Evolutionary conservation across 2,113 vertebrate species (phyloP).

Genomic region (Limanda limanda): DNA sequence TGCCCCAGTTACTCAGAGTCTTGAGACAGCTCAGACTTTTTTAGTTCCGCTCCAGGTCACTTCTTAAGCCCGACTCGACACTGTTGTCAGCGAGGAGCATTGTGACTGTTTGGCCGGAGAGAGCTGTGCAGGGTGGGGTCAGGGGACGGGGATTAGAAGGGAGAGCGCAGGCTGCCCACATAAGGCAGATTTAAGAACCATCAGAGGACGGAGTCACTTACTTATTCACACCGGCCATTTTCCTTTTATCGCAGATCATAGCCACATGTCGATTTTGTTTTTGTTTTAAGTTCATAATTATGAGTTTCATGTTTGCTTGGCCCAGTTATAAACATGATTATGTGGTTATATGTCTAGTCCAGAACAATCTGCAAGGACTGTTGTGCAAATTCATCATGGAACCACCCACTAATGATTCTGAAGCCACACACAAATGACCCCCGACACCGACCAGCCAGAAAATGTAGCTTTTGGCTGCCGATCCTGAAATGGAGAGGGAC

Average conservation of each 20-base stretch:
- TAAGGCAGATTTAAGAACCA: constrained; percentile 43
- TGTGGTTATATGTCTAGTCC: constrained; percentile 23
- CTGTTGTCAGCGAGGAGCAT: constrained; percentile 50
- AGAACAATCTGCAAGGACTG: constrained; percentile 47
- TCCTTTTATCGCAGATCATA: background rate
- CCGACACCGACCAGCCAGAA: constrained; percentile 5
- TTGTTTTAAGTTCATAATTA: constrained; percentile 20
- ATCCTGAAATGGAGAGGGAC: constrained; percentile 22
- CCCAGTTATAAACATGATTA: constrained; percentile 8
- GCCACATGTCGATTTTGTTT: background rate
- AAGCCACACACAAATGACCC: constrained; percentile 46
- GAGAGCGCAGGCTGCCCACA: constrained; percentile 58
- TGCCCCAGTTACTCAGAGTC: constrained; percentile 84
- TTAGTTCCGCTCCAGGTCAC: constrained; percentile 84
- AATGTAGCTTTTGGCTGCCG: constrained; percentile 35
- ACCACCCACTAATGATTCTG: constrained; percentile 9
- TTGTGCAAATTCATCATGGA: constrained; percentile 40
- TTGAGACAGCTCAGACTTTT: constrained; percentile 83
- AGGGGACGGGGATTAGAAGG: constrained; percentile 69
- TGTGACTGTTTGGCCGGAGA: constrained; percentile 69
- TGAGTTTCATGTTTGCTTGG: constrained; percentile 22
- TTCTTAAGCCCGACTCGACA: constrained; percentile 73
- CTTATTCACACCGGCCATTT: constrained; percentile 18
- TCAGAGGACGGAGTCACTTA: constrained; percentile 36
- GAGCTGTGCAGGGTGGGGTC: constrained; percentile 69